Percentiles rank a stretch among this genome's conserved stretches.
Evolutionary conservation across 2,888 invertebrate species (phyloP).

Genomic region (Drosophila histrio): DNA sequence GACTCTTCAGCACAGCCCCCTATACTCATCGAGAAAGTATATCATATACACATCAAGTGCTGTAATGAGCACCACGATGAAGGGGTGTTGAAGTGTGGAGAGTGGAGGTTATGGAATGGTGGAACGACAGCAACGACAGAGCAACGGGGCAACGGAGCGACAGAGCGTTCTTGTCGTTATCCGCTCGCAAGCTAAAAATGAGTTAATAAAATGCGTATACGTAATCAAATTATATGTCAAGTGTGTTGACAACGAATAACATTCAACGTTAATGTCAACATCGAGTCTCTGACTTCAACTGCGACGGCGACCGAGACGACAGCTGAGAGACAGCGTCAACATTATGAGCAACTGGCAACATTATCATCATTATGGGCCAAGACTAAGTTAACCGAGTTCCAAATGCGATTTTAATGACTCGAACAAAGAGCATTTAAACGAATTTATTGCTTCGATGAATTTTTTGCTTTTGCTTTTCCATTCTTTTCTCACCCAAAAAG

Average conservation of each 20-base stretch:
- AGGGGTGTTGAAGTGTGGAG: not conserved
- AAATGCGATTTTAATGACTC: constrained; percentile 78
- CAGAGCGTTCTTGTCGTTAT: constrained; percentile 30
- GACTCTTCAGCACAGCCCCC: not conserved
- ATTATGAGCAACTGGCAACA: constrained; percentile 33
- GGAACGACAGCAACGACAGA: no score
- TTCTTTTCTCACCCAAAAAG: not conserved
- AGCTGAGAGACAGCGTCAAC: constrained; percentile 11
- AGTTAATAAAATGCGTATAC: constrained; percentile 79
- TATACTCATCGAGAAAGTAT: constrained; percentile 37
- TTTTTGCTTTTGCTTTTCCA: constrained; percentile 5
- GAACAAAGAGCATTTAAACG: constrained; percentile 75
- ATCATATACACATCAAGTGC: constrained; percentile 73
- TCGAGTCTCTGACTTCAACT: not conserved
- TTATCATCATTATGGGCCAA: constrained; percentile 40
- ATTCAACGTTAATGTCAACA: constrained; percentile 76
- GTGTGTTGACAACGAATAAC: constrained; percentile 79
- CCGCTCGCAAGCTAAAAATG: constrained; percentile 65
- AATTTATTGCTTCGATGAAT: constrained; percentile 68
- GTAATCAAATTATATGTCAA: constrained; percentile 80
- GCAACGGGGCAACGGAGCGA: no score
- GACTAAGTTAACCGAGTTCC: constrained; percentile 50
- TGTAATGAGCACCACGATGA: constrained; percentile 40
- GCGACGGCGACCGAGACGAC: constrained; percentile 12
- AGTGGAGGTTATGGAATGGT: no score